Evolutionary conservation across 2,888 invertebrate genomes (phyloP).

Genomic region (Pollenia griseotomentosa): DNA sequence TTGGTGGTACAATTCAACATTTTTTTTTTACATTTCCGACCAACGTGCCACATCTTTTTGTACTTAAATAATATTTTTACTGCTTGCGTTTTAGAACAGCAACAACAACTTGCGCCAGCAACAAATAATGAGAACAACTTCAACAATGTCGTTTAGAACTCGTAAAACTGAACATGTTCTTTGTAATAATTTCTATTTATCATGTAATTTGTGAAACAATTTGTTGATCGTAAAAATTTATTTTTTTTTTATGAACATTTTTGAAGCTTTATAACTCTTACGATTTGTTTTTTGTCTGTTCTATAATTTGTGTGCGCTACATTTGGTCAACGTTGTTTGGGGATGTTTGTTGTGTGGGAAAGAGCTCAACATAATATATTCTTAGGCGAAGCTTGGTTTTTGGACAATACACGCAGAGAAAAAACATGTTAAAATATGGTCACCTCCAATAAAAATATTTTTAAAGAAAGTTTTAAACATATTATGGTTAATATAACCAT

Average conservation of each 20-base stretch:
- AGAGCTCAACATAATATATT: too few relatives aligned
- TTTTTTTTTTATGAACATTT: slow-evolving; percentile 18
- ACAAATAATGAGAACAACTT: slow-evolving; percentile 50
- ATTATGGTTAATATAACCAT: too few relatives aligned
- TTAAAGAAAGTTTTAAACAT: too few relatives aligned
- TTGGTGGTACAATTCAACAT: slow-evolving; percentile 48
- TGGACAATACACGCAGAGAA: too few relatives aligned
- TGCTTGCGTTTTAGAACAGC: slow-evolving; percentile 11
- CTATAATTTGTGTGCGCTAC: slow-evolving; percentile 30
- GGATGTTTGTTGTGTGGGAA: too few relatives aligned
- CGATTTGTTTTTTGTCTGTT: background rate
- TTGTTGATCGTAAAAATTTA: slow-evolving; percentile 80
- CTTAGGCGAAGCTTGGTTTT: too few relatives aligned
- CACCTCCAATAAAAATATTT: too few relatives aligned
- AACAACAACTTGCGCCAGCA: slow-evolving; percentile 31
- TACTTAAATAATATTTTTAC: slow-evolving; percentile 50
- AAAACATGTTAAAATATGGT: too few relatives aligned
- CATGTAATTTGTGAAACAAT: slow-evolving; percentile 80
- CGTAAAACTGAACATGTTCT: slow-evolving; percentile 69
- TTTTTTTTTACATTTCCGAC: slow-evolving; percentile 38
- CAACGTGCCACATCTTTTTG: slow-evolving; percentile 35
- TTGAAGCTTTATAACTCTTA: slow-evolving; percentile 35
- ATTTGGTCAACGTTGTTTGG: background rate
- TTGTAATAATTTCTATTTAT: slow-evolving; percentile 83
- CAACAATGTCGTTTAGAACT: slow-evolving; percentile 36